phyloP scores from a whole-genome alignment of 2,888 invertebrate species.

The Gasteruption jaculator region DNA sequence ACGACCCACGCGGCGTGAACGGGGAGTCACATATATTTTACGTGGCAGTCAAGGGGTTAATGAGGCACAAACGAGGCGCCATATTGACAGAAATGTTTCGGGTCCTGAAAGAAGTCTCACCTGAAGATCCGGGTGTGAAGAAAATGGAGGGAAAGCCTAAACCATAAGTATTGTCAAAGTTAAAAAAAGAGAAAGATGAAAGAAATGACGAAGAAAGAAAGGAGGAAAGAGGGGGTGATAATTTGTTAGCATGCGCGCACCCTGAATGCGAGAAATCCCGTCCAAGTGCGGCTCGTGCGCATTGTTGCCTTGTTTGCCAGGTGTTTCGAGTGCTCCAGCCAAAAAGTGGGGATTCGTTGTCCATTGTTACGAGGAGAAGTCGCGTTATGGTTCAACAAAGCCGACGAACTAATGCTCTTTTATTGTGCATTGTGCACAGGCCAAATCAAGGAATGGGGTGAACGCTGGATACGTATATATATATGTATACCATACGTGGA shows the following conservation, averaged over 20 bases:
- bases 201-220: background rate
- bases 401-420: constrained; percentile 52
- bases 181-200: background rate
- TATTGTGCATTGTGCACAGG: constrained; percentile 50
- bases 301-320: constrained; percentile 52
- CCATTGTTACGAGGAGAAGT: constrained; percentile 43
- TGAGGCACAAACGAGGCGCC: background rate
- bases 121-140: too few relatives aligned
- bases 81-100: too few relatives aligned
- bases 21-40: too few relatives aligned
- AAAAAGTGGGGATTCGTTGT: constrained; percentile 41
- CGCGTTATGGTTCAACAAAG: constrained; percentile 47
- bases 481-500: too few relatives aligned
- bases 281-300: constrained; percentile 41
- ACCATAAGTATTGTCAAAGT: too few relatives aligned
- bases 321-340: constrained; percentile 46
- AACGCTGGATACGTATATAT: too few relatives aligned
- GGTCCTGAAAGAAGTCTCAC: too few relatives aligned
- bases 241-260: constrained; percentile 44
- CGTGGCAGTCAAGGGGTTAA: background rate
- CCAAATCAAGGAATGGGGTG: constrained; percentile 36
- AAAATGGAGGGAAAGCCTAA: too few relatives aligned
- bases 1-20: too few relatives aligned
- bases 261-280: constrained; percentile 49
- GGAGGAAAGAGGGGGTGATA: constrained; percentile 35